Base-by-base conservation (phyloP, 1,140 invertebrate genomes). In the Musca domestica region DNA sequence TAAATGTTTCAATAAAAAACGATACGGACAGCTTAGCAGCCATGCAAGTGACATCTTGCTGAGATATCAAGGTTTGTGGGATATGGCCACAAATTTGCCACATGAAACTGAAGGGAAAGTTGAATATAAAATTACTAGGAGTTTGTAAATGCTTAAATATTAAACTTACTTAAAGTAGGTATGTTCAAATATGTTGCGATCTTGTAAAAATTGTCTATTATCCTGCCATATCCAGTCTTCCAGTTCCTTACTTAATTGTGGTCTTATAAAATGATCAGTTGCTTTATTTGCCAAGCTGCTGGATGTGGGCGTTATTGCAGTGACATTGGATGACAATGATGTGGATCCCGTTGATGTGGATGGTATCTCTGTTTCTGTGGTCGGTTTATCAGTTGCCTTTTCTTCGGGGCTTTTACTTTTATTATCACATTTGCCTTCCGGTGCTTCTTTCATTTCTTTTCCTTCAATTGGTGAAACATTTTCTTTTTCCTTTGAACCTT, bases 141-240 rank as follows among this genome's bases (percentile, higher is more conserved):
- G n/a, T n/a, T n/a, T 22, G n/a, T 20, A 0, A 14, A 67, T 14
- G 19, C 47, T 14, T 12, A 19, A 6, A 48, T 23, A 1, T 49
- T 20, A 51, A 34, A 85, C 89, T 87, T 80, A 94, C 91, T 92
- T 92, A 82, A 95, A 97, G 77, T 97, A 97, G 0, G 92, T 94
- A 77, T 96, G 95, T 74, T 97, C 95, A 76, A 97, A 96, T 73
- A 98, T 95, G 82, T 95, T 96, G 80, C 95, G 95, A 82, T 97
- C 95, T 75, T 95, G 92, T 49, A 97, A 85, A 77, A 97, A 98
- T 75, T 95, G 92, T 87, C 93, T 94, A 76, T 97, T 98, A 81
- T 98, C 95, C 73, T 95, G 90, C 95, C 95, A 97, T 67, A 98
- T 95, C 93, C 93, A 95, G 74, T 92, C 89, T 78, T 94, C 91